phyloP scores from a whole-genome alignment of 2,797 vertebrate species.

The Parauchenoglanis punctatus region DNA sequence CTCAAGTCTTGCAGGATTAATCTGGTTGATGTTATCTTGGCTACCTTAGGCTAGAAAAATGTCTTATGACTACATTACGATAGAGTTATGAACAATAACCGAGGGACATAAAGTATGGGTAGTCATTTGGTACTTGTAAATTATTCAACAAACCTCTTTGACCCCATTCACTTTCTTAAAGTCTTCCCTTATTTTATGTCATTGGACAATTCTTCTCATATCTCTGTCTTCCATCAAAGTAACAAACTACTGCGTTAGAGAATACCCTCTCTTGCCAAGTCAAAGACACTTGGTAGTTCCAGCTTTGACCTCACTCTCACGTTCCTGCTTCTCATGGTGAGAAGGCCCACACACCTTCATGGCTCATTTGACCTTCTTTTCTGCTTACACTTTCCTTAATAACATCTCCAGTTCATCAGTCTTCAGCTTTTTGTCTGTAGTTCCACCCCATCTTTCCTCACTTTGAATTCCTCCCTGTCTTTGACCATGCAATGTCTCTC shows the following conservation, averaged over 20 bases:
- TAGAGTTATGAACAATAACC: neutral
- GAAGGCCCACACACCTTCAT: conserved; percentile 31
- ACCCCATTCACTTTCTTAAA: neutral
- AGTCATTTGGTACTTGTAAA: neutral
- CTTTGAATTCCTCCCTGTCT: conserved; percentile 26
- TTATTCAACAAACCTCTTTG: neutral
- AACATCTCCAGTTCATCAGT: conserved; percentile 31
- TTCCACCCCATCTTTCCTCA: conserved; percentile 8
- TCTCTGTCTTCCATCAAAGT: neutral
- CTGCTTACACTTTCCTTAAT: conserved; percentile 24
- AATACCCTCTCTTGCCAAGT: neutral
- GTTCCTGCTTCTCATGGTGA: neutral
- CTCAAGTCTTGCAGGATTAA: neutral
- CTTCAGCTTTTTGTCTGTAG: conserved; percentile 2
- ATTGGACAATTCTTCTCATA: neutral
- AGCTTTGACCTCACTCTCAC: neutral
- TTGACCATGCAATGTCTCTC: conserved; percentile 31
- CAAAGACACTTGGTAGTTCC: neutral
- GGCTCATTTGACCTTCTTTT: conserved; percentile 32
- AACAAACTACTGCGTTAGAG: neutral
- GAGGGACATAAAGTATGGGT: neutral
- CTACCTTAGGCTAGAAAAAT: conserved; percentile 25
- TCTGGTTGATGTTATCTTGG: conserved; percentile 37
- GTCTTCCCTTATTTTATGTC: neutral
- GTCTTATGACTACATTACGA: neutral